Conservation (phyloP, 2,888 invertebrate species). For the Acanthoscelides obtectus region DNA sequence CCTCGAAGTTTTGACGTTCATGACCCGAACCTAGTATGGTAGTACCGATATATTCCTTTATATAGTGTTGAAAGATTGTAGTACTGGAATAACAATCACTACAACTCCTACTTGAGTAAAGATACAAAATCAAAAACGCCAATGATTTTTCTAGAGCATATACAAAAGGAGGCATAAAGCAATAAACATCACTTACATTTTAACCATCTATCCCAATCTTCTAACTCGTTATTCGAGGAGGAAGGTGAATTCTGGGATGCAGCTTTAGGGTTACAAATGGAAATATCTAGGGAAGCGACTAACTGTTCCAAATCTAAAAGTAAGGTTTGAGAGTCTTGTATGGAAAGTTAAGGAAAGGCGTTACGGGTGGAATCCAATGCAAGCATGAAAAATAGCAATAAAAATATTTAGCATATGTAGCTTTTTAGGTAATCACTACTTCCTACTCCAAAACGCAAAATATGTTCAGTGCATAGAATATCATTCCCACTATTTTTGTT, state of each 20-base stretch:
- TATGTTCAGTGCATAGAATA: no score
- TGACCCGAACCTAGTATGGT: no score
- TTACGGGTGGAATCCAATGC: constrained; percentile 35
- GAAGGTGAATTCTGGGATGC: constrained; percentile 22
- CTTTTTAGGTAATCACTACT: no score
- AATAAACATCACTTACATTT: constrained; percentile 38
- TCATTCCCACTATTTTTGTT: no score
- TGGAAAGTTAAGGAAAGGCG: constrained; percentile 25
- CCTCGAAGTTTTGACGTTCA: no score
- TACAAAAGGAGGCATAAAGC: not conserved
- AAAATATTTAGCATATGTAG: constrained; percentile 26
- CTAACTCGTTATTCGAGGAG: constrained; percentile 31
- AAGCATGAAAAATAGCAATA: constrained; percentile 34
- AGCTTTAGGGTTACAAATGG: constrained; percentile 20
- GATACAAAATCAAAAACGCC: no score
- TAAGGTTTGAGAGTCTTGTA: constrained; percentile 48
- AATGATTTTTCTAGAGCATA: no score
- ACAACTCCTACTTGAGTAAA: no score
- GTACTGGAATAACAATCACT: no score
- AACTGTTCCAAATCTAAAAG: constrained; percentile 55
- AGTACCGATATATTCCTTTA: no score
- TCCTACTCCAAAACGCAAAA: no score
- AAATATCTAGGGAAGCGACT: constrained; percentile 43
- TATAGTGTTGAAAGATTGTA: no score
- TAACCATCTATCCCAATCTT: constrained; percentile 44